Evolutionary conservation across 2,797 vertebrate genomes (phyloP).

Genomic region (Karalla daura): DNA sequence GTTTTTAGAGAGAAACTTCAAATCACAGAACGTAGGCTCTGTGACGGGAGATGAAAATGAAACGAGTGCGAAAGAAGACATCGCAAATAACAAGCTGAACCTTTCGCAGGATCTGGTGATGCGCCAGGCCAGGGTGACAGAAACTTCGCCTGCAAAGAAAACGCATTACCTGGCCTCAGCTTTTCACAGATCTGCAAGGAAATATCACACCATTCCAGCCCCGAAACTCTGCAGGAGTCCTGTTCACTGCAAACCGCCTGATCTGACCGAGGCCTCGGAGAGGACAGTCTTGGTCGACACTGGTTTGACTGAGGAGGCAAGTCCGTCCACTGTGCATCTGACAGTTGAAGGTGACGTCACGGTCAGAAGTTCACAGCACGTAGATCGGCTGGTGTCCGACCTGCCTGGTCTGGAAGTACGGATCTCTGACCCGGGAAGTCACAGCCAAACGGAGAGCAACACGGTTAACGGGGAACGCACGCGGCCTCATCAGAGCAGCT

Average conservation of each 20-base stretch:
- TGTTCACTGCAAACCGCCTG: constrained; percentile 49
- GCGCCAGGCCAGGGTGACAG: constrained; percentile 9
- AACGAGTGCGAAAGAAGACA: constrained; percentile 15
- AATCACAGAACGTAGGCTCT: constrained; percentile 20
- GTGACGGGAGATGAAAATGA: constrained; percentile 14
- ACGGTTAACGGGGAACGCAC: not conserved
- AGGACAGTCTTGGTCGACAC: constrained; percentile 25
- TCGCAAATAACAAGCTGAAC: constrained; percentile 54
- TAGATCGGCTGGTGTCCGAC: constrained; percentile 77
- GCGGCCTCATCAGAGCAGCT: not conserved
- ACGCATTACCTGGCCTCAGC: constrained; percentile 28
- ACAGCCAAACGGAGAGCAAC: constrained; percentile 27
- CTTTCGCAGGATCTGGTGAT: constrained; percentile 41
- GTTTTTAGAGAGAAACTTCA: constrained; percentile 3
- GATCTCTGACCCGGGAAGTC: constrained; percentile 75
- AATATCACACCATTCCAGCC: constrained; percentile 62
- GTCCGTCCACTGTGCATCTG: not conserved
- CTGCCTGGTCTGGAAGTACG: constrained; percentile 76
- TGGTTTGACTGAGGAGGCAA: constrained; percentile 22
- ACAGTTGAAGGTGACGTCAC: constrained; percentile 16
- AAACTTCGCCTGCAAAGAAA: constrained; percentile 22
- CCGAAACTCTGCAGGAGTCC: constrained; percentile 78
- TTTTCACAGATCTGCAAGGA: constrained; percentile 34
- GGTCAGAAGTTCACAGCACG: constrained; percentile 68
- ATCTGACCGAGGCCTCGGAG: not conserved